These are phyloP conservation scores for Drusus annulatus DNA, from an alignment of 1,140 invertebrate genomes.

Conservation along the genomic window DNA sequence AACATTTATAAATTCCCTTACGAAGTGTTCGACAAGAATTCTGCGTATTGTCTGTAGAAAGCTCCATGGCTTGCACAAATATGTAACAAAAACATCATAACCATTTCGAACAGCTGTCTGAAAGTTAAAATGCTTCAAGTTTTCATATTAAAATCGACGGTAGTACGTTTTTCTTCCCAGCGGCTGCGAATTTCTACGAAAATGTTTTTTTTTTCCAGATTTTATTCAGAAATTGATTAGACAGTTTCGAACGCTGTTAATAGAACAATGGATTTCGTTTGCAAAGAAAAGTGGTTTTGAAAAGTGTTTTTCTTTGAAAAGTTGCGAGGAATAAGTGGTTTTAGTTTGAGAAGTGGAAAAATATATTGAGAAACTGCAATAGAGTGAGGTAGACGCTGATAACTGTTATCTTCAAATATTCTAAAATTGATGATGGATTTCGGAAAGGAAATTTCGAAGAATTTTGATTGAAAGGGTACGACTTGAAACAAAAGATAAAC, in stretches of 20 bases:
- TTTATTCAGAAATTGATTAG: slow-evolving; percentile 14
- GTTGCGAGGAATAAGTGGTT: not conserved
- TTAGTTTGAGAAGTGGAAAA: no score
- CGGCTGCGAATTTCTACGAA: not conserved
- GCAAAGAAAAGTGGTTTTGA: not conserved
- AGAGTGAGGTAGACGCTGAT: no score
- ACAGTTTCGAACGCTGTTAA: slow-evolving; percentile 15
- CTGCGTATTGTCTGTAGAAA: slow-evolving; percentile 2
- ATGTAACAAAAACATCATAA: slow-evolving; percentile 30
- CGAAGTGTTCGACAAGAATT: not conserved
- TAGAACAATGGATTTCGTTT: not conserved
- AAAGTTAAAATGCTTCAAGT: slow-evolving; percentile 44
- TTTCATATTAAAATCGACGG: slow-evolving; percentile 46
- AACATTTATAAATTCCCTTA: slow-evolving; percentile 1
- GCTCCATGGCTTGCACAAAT: slow-evolving; percentile 13
- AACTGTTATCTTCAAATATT: no score
- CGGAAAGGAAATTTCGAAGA: no score
- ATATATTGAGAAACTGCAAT: no score
- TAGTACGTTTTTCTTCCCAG: slow-evolving; percentile 11
- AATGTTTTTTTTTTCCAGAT: slow-evolving; percentile 15
- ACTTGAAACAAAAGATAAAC: no score
- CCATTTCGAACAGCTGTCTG: slow-evolving; percentile 38
- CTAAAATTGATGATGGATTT: no score
- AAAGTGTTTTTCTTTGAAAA: not conserved
- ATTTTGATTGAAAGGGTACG: no score